A percentile compares a stretch with the other conserved stretches of the same genome.
Evolutionary conservation across 2,113 vertebrate genomes (phyloP).

Genomic region (Dolichallabes microphthalmus): DNA sequence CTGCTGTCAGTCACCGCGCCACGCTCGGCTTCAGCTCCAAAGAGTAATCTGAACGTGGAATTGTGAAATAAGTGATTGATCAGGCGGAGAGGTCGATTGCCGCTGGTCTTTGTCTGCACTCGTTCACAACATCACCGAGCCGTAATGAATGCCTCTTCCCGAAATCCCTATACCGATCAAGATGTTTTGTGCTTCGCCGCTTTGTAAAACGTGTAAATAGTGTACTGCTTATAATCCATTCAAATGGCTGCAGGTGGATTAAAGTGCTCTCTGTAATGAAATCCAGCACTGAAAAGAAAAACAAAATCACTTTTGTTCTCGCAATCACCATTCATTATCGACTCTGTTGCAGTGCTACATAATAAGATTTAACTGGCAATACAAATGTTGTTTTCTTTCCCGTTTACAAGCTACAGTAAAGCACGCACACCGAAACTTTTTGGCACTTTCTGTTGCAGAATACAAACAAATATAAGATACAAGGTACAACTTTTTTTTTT

Average conservation of each 20-base stretch:
- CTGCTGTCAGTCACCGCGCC: conserved; percentile 70
- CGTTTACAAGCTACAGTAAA: not conserved
- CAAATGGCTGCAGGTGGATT: conserved; percentile 13
- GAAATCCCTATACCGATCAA: conserved; percentile 48
- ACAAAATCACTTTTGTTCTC: not conserved
- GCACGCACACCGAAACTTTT: not conserved
- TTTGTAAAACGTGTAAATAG: conserved; percentile 24
- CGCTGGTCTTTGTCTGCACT: conserved; percentile 45
- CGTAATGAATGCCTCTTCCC: conserved; percentile 48
- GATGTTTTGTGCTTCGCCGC: conserved; percentile 31
- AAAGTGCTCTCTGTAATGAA: conserved; percentile 12
- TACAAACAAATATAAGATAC: not conserved
- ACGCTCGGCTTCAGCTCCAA: conserved; percentile 60
- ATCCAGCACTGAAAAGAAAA: conserved; percentile 1
- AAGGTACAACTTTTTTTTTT: not conserved
- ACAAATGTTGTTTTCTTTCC: not conserved
- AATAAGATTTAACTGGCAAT: conserved; percentile 3
- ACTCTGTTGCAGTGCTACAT: not conserved
- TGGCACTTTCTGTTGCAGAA: not conserved
- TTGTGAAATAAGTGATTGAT: conserved; percentile 69
- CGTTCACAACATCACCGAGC: conserved; percentile 41
- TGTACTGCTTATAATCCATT: not conserved
- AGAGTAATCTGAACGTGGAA: conserved; percentile 67
- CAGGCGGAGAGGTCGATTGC: conserved; percentile 58
- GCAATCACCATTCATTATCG: conserved; percentile 24